Evolutionary conservation across 2,797 vertebrate species (phyloP), one percentile per base, ranked within the genome.

Genomic region (Heliangelus exortis): DNA sequence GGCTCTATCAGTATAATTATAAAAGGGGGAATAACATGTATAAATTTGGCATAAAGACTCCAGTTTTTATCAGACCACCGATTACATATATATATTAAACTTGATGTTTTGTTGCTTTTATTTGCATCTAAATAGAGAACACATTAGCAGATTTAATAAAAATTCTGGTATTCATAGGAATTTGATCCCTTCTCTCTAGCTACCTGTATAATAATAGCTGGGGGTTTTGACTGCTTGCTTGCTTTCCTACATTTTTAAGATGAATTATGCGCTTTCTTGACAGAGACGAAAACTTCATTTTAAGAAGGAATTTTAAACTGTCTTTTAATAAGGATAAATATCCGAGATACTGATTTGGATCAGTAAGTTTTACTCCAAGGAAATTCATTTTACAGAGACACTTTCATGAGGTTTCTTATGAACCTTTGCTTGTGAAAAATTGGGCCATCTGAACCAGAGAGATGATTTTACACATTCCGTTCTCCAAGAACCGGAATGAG

Each of bases 21-120:
- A 76, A 51, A 90, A 82, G 26, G 31, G 45, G 18, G 22, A 89
- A 91, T 77, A 87, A 91, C 10, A 10, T 2, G 1, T 75, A 57
- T 47, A 72, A 84, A 84, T 87, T 63, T 66, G 76, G 68, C 23
- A 51, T 29, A 85, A 90, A 36, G 62, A 58, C 31, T 68, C 72
- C 54, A 48, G 22, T 43, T 91, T 89, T 72, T 91, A 89, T 94
- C 79, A 94, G 89, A 76, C 77, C 61, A 85, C 16, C 0, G 1
- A 74, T 74, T 79, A 76, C 26, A 85, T 23, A 55, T 74, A 45
- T 71, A 75, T 86, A 93, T 84, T 81, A 79, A 88, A 90, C 82
- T 50, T 66, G 53, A 80, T 73, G 43, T 48, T 19, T 51, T 95
- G 74, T 77, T 90, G 89, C 87, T 78, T 91, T 92, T 76, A 68